Evolutionary conservation across 1,140 invertebrate species (phyloP).

Genomic region (Saccostrea cuccullata): DNA sequence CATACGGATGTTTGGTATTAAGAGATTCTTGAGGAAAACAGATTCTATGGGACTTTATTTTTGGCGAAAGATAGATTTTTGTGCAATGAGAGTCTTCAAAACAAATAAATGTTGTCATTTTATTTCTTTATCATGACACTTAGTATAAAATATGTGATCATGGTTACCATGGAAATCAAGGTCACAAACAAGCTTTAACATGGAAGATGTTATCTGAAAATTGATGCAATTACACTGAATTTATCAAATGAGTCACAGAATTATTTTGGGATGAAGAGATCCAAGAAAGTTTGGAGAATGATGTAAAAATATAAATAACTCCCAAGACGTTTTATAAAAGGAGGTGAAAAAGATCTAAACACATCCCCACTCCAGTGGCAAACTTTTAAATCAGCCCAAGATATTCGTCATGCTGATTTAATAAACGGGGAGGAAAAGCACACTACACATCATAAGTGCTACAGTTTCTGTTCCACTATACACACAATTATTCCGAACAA

Average conservation of each 20-base stretch:
- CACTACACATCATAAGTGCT: conserved; percentile 12
- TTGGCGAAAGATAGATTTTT: neutral
- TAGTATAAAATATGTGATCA: neutral
- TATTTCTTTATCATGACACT: too few relatives aligned
- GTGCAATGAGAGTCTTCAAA: neutral
- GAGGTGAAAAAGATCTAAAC: conserved; percentile 33
- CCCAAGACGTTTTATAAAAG: conserved; percentile 9
- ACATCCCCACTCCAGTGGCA: neutral
- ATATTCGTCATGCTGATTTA: conserved; percentile 23
- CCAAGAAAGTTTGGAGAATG: neutral
- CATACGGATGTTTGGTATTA: neutral
- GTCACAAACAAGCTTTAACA: neutral
- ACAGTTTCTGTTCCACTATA: neutral
- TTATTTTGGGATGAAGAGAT: conserved; percentile 21
- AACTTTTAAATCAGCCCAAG: conserved; percentile 5
- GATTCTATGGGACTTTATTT: neutral
- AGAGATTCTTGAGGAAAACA: neutral
- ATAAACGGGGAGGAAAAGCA: neutral
- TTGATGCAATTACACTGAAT: neutral
- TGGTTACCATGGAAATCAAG: neutral
- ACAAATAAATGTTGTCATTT: neutral
- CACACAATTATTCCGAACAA: neutral
- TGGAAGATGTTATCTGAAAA: neutral
- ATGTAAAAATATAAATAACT: conserved; percentile 14
- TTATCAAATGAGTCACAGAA: conserved; percentile 15